phyloP scores from a whole-genome alignment of 1,140 invertebrate species.

The Tenebrio molitor region DNA sequence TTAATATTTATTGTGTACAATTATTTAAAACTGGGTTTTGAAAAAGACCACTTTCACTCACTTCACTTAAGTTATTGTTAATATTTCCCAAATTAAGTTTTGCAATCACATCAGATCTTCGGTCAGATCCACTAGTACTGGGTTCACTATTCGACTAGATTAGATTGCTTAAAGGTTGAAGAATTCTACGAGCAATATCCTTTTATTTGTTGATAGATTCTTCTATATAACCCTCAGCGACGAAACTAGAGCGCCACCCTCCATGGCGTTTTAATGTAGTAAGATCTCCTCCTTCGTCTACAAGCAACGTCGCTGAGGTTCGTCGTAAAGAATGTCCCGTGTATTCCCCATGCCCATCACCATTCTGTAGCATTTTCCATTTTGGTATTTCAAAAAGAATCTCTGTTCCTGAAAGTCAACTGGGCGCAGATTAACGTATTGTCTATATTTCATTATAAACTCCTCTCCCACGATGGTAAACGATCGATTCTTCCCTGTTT shows the following conservation, averaged over 20 bases:
- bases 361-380: neutral
- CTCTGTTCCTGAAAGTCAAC: neutral
- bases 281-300: neutral
- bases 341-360: slow-evolving; percentile 1
- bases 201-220: too few relatives aligned
- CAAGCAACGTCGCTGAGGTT: neutral
- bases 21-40: too few relatives aligned
- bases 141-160: too few relatives aligned
- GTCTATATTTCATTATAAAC: neutral
- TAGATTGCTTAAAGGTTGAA: too few relatives aligned
- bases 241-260: neutral
- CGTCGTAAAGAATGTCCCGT: neutral
- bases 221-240: slow-evolving; percentile 2
- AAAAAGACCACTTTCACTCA: too few relatives aligned
- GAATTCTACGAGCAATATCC: too few relatives aligned
- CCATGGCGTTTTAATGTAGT: neutral
- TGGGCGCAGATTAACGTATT: neutral
- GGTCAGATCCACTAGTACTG: too few relatives aligned
- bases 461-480: neutral
- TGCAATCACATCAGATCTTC: too few relatives aligned
- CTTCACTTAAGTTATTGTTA: too few relatives aligned
- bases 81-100: too few relatives aligned
- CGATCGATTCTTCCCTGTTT: neutral
- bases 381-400: slow-evolving; percentile 6
- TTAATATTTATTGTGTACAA: too few relatives aligned